Evolutionary conservation across 2,113 vertebrate genomes (phyloP).

Genomic region (Morone chrysops): DNA sequence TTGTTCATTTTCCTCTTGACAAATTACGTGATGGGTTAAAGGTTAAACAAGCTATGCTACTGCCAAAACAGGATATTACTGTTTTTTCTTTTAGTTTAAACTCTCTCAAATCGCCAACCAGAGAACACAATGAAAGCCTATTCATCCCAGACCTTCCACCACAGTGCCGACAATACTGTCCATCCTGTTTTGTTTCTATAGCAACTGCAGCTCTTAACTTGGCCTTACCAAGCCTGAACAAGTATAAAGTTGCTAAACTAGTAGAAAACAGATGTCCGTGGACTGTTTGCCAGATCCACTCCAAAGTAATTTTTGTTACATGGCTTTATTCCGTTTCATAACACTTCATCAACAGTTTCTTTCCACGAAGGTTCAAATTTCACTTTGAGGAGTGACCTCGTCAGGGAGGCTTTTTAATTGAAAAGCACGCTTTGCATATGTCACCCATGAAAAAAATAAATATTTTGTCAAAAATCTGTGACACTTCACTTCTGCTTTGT

Average conservation of each 20-base stretch:
- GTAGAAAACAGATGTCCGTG: slow-evolving; percentile 74
- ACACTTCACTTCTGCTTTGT: slow-evolving; percentile 61
- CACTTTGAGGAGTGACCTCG: slow-evolving; percentile 65
- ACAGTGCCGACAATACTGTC: slow-evolving; percentile 61
- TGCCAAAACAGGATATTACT: slow-evolving; percentile 80
- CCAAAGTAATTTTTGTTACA: slow-evolving; percentile 61
- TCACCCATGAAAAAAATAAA: slow-evolving; percentile 28
- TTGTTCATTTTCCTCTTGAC: slow-evolving; percentile 77
- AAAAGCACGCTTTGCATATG: slow-evolving; percentile 49
- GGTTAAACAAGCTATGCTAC: slow-evolving; percentile 76
- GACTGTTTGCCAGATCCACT: slow-evolving; percentile 57
- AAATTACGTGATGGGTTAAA: slow-evolving; percentile 71
- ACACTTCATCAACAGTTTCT: slow-evolving; percentile 70
- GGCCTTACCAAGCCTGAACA: slow-evolving; percentile 65
- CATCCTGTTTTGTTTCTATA: slow-evolving; percentile 84
- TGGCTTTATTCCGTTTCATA: slow-evolving; percentile 65
- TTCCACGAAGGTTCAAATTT: slow-evolving; percentile 60
- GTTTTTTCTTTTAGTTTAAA: slow-evolving; percentile 56
- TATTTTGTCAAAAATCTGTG: slow-evolving; percentile 52
- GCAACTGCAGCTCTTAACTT: slow-evolving; percentile 74
- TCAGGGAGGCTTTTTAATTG: slow-evolving; percentile 62
- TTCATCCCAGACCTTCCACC: slow-evolving; percentile 64
- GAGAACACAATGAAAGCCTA: slow-evolving; percentile 67
- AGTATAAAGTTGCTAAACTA: slow-evolving; percentile 72
- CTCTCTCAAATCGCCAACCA: slow-evolving; percentile 38